A percentile compares a stretch with the other conserved stretches of the same genome.
Conservation (phyloP, 2,888 invertebrate genomes). For the Lacanobia wlatinum region DNA sequence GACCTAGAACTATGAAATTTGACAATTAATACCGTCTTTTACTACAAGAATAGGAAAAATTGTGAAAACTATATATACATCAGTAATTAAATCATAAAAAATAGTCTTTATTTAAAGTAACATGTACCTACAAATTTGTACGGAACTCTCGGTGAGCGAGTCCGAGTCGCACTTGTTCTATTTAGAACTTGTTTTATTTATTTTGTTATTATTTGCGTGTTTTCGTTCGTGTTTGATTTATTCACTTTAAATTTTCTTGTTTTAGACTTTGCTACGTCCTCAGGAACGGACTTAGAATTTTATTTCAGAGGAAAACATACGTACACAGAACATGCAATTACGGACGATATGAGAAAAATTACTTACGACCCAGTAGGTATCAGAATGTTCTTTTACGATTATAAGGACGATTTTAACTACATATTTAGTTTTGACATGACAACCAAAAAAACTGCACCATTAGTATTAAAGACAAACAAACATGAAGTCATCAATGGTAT, state of each 20-base stretch:
- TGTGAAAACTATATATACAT: too few species aligned
- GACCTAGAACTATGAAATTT: too few species aligned
- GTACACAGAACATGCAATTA: background rate
- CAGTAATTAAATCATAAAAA: too few species aligned
- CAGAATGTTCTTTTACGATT: background rate
- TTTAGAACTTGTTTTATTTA: too few species aligned
- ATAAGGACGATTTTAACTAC: background rate
- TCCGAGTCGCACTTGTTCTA: too few species aligned
- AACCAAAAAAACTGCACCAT: background rate
- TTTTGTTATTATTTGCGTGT: too few species aligned
- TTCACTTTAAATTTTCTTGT: background rate
- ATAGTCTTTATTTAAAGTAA: too few species aligned
- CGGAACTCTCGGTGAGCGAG: too few species aligned
- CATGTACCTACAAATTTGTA: too few species aligned
- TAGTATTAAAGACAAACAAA: background rate
- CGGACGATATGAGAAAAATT: background rate
- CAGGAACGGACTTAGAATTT: background rate
- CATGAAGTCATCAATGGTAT: background rate
- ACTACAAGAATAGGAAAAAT: too few species aligned
- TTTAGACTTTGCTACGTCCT: background rate
- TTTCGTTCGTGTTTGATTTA: too few species aligned
- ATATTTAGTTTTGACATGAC: background rate
- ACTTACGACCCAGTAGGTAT: background rate
- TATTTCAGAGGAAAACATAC: background rate
- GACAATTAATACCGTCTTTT: too few species aligned